These are phyloP conservation scores for Amphibalanus amphitrite DNA, from an alignment of 1,140 invertebrate genomes.

Conservation along the genomic window DNA sequence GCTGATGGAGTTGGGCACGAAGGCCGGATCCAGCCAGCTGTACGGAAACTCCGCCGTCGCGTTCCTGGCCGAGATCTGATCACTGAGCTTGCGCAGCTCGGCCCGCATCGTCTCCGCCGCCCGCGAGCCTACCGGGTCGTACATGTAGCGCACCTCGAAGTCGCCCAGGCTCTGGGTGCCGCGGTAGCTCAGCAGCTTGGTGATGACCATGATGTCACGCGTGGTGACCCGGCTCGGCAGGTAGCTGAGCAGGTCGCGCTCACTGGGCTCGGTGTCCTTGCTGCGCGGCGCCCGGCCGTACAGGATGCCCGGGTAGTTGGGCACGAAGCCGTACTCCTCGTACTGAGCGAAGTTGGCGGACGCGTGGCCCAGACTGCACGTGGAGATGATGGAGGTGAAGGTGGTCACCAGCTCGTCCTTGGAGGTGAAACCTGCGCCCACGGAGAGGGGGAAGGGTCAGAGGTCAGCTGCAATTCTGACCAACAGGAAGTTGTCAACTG, in stretches of 20 bases:
- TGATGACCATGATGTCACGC: slow-evolving; percentile 32
- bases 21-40: slow-evolving; percentile 28
- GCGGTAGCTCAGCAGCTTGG: slow-evolving; percentile 29
- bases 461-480: no score
- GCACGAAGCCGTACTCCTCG: slow-evolving; percentile 31
- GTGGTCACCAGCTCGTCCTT: slow-evolving; percentile 25
- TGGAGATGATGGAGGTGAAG: slow-evolving; percentile 28
- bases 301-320: slow-evolving; percentile 31
- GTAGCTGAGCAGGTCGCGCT: slow-evolving; percentile 25
- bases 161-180: slow-evolving; percentile 32
- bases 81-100: slow-evolving; percentile 24
- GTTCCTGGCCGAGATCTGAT: slow-evolving; percentile 25
- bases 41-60: slow-evolving; percentile 22
- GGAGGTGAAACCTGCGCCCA: slow-evolving; percentile 20
- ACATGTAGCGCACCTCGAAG: no score
- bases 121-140: slow-evolving; percentile 27
- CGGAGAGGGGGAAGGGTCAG: no score
- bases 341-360: slow-evolving; percentile 31
- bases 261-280: slow-evolving; percentile 26
- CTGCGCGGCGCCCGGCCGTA: slow-evolving; percentile 24
- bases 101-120: slow-evolving; percentile 28
- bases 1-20: slow-evolving; percentile 30
- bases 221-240: slow-evolving; percentile 30
- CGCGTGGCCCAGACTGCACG: slow-evolving; percentile 31
- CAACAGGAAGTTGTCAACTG: no score